Evolutionary conservation across 2,113 vertebrate genomes (phyloP).

Genomic region (Lycocorax pyrrhopterus): DNA sequence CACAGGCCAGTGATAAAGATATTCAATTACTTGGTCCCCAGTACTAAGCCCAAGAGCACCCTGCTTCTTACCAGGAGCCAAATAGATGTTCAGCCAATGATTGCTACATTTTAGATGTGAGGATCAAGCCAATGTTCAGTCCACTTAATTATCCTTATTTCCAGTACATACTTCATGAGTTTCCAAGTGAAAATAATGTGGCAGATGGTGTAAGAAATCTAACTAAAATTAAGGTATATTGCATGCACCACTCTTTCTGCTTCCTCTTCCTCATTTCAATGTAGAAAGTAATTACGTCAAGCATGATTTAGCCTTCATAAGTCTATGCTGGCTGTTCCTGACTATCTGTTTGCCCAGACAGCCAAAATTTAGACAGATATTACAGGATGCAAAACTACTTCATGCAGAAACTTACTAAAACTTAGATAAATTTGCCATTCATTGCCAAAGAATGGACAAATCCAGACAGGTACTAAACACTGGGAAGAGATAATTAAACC

Average conservation of each 20-base stretch:
- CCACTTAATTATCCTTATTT: background rate
- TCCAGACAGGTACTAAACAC: background rate
- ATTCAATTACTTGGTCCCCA: background rate
- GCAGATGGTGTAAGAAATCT: slow-evolving; percentile 22
- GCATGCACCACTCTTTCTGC: background rate
- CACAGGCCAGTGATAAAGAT: background rate
- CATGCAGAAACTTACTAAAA: slow-evolving; percentile 23
- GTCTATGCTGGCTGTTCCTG: background rate
- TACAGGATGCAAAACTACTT: background rate
- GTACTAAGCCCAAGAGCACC: background rate
- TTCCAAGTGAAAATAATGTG: background rate
- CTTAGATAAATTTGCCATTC: background rate
- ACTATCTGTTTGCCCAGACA: background rate
- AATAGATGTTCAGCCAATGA: background rate
- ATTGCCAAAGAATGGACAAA: background rate
- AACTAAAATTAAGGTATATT: slow-evolving; percentile 10
- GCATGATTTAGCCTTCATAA: slow-evolving; percentile 22
- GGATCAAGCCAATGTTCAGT: background rate
- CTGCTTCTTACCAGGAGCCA: background rate
- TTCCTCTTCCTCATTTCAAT: background rate
- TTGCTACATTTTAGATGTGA: background rate
- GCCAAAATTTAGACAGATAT: slow-evolving; percentile 17
- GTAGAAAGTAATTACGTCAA: background rate
- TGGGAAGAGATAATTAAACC: background rate
- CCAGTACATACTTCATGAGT: background rate